Conservation (phyloP, 2,888 invertebrate species). For the Thymelicus lineola region DNA sequence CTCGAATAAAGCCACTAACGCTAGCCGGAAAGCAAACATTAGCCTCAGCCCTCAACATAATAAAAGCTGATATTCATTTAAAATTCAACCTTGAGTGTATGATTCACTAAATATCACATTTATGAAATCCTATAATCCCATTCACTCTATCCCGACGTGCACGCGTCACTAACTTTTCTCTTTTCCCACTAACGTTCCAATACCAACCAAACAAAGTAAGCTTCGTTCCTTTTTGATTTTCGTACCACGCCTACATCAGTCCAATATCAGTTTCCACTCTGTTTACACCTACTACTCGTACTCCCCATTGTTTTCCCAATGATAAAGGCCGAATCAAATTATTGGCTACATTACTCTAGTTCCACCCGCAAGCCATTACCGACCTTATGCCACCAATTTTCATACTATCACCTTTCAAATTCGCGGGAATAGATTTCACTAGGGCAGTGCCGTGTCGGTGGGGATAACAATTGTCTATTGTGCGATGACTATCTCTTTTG, state of each 20-base stretch:
- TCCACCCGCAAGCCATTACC: conserved; percentile 47
- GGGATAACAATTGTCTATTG: conserved; percentile 85
- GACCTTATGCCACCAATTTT: conserved; percentile 47
- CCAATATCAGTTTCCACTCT: conserved; percentile 45
- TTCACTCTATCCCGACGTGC: conserved; percentile 21
- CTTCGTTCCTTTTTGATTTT: conserved; percentile 14
- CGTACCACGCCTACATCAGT: conserved; percentile 54
- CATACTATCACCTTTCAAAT: conserved; percentile 48
- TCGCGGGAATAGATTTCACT: conserved; percentile 55
- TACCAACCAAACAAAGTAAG: background rate
- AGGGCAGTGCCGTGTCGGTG: conserved; percentile 67
- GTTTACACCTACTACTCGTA: conserved; percentile 61
- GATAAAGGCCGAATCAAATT: conserved; percentile 79
- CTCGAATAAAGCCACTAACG: too few relatives aligned
- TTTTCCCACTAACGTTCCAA: conserved; percentile 17
- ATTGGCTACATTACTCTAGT: conserved; percentile 64
- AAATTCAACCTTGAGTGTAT: conserved; percentile 3
- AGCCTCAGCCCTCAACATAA: too few relatives aligned
- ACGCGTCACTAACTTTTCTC: conserved; percentile 34
- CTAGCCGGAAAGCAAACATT: too few relatives aligned
- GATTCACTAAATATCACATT: conserved; percentile 24
- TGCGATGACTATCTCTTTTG: conserved; percentile 79
- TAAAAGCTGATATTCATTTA: background rate
- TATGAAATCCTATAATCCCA: conserved; percentile 18
- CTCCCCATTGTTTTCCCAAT: conserved; percentile 78